These are phyloP conservation scores for Ferdinandea cuprea DNA, from an alignment of 2,888 invertebrate genomes.

Conservation along the genomic window DNA sequence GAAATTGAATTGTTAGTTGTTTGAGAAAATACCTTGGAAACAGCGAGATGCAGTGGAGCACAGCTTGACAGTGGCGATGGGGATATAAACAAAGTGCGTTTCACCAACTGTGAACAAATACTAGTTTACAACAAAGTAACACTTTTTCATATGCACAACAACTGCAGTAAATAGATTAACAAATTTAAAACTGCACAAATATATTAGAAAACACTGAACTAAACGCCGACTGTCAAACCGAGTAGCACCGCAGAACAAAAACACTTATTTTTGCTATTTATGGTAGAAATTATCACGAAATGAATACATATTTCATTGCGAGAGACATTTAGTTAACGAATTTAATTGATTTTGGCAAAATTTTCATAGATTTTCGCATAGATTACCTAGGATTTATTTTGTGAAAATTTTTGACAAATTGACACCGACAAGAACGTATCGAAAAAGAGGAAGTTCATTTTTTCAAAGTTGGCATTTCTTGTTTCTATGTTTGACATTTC, in stretches of 20 bases:
- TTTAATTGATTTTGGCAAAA: slow-evolving; percentile 41
- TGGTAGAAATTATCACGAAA: slow-evolving; percentile 17
- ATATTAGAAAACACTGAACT: slow-evolving; percentile 39
- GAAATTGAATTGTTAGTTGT: neutral
- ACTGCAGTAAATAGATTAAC: neutral
- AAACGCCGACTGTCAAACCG: slow-evolving; percentile 61
- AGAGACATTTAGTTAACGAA: slow-evolving; percentile 17
- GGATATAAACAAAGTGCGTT: slow-evolving; percentile 43
- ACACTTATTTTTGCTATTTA: slow-evolving; percentile 15
- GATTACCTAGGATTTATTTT: slow-evolving; percentile 83
- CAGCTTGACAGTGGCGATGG: slow-evolving; percentile 35
- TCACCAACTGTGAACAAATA: neutral
- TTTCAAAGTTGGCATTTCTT: slow-evolving; percentile 78
- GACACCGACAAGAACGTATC: slow-evolving; percentile 83
- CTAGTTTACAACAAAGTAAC: neutral
- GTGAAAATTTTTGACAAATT: slow-evolving; percentile 82
- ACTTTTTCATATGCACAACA: neutral
- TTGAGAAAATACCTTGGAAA: neutral
- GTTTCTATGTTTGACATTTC: slow-evolving; percentile 66
- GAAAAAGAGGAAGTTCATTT: slow-evolving; percentile 82
- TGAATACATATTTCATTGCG: slow-evolving; percentile 29
- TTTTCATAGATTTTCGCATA: slow-evolving; percentile 76
- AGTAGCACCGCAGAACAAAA: slow-evolving; percentile 28
- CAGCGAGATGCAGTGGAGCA: neutral
- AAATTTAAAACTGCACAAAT: neutral